These are phyloP conservation scores for Pterois miles DNA, from an alignment of 2,797 vertebrate species.

Conservation along the genomic window DNA sequence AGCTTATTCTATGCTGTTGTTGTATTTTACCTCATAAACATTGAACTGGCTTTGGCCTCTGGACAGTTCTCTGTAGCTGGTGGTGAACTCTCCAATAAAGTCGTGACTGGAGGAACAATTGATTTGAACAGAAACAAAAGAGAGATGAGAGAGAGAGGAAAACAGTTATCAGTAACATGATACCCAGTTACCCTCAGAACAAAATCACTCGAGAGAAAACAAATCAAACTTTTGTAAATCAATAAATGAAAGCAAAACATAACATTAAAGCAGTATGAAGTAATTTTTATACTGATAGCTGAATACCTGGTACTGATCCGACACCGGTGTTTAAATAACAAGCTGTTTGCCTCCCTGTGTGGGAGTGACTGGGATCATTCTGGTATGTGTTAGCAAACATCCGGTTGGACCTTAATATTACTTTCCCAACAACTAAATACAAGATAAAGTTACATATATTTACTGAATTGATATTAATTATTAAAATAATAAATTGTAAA, in stretches of 20 bases:
- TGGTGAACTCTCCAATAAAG: conserved; percentile 96
- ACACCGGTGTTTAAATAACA: no score
- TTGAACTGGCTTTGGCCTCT: conserved; percentile 95
- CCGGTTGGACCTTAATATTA: no score
- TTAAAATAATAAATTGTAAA: no score
- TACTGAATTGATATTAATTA: no score
- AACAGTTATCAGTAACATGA: neutral
- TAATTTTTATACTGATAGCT: no score
- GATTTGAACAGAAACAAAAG: neutral
- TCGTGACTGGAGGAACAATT: conserved; percentile 85
- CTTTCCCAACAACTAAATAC: no score
- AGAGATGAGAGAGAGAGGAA: neutral
- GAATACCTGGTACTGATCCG: no score
- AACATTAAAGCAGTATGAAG: no score
- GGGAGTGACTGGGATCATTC: no score
- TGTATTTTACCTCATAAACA: conserved; percentile 89
- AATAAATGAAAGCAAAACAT: neutral
- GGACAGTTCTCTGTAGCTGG: conserved; percentile 95
- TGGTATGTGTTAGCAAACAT: no score
- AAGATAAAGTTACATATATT: no score
- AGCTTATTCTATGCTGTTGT: neutral
- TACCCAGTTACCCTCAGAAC: neutral
- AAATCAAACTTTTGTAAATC: neutral
- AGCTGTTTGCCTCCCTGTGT: no score
- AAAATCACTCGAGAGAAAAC: neutral